Evolutionary conservation across 1,140 invertebrate species (phyloP).

Genomic region (Drosophila leontia): DNA sequence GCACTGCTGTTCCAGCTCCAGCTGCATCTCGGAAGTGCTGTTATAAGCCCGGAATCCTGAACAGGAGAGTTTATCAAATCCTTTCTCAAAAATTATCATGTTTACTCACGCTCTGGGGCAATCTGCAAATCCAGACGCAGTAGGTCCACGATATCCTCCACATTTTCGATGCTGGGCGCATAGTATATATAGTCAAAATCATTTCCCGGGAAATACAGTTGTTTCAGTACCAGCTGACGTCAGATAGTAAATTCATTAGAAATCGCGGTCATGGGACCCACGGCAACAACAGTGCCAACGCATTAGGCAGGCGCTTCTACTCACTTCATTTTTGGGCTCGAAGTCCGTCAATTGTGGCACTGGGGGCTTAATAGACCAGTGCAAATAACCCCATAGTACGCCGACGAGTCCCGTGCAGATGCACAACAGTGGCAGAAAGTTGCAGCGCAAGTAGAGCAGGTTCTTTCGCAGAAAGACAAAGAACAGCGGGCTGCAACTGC

Average conservation of each 20-base stretch:
- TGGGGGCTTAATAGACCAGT: conserved; percentile 38
- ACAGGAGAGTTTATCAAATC: conserved; percentile 2
- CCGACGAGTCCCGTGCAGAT: conserved; percentile 10
- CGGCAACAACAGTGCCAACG: conserved; percentile 3
- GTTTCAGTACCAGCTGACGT: conserved; percentile 32
- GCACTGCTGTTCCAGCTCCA: conserved; percentile 68
- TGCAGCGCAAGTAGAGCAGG: conserved; percentile 43
- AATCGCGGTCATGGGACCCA: conserved; percentile 4
- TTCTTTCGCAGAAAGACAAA: conserved; percentile 65
- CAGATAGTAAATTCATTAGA: not conserved
- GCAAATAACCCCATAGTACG: conserved; percentile 35
- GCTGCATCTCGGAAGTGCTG: conserved; percentile 66
- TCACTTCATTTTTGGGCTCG: conserved; percentile 61
- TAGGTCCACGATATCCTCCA: conserved; percentile 72
- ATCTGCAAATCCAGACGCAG: conserved; percentile 79
- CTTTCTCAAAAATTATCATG: not conserved
- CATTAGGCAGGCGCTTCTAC: conserved; percentile 5
- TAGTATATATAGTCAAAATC: conserved; percentile 80
- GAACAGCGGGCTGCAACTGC: conserved; percentile 53
- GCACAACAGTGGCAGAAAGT: conserved; percentile 15
- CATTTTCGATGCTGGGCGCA: conserved; percentile 73
- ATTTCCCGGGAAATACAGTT: conserved; percentile 58
- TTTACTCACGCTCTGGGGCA: conserved; percentile 73
- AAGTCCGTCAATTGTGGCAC: conserved; percentile 15
- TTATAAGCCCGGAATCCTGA: conserved; percentile 57